Conservation (phyloP, 2,888 invertebrate species). For the Stegana nigrithorax region DNA sequence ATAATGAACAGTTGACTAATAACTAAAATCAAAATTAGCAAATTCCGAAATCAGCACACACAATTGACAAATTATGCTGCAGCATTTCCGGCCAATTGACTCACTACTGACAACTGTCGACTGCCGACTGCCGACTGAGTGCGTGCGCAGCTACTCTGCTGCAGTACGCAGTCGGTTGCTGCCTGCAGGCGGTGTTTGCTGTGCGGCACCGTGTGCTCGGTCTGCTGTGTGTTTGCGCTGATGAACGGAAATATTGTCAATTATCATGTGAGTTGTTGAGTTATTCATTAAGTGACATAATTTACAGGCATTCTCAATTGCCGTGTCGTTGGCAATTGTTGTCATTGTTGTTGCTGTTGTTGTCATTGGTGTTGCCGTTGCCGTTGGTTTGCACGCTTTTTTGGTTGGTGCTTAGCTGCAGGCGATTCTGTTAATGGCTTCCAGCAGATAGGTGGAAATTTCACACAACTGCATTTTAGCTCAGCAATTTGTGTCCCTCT, state of each 20-base stretch:
- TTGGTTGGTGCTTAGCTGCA: too few species aligned
- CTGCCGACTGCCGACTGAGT: conserved; percentile 2
- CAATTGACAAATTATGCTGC: conserved; percentile 62
- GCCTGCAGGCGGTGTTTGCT: background rate
- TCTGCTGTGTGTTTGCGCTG: background rate
- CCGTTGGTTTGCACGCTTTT: background rate
- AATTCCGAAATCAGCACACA: conserved; percentile 63
- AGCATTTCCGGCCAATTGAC: conserved; percentile 59
- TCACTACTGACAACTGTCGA: conserved; percentile 19
- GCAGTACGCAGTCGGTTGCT: background rate
- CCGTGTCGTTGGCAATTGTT: background rate
- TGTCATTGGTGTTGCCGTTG: background rate
- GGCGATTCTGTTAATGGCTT: too few species aligned
- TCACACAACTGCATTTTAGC: too few species aligned
- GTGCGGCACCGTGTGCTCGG: background rate
- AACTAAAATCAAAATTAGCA: conserved; percentile 62
- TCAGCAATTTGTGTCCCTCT: too few species aligned
- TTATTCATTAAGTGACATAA: conserved; percentile 59
- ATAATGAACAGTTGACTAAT: conserved; percentile 57
- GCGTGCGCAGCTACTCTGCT: background rate
- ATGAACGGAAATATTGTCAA: conserved; percentile 17
- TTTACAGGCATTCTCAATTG: conserved; percentile 48
- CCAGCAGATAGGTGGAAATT: too few species aligned
- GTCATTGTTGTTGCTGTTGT: background rate
- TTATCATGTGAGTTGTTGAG: conserved; percentile 42